phyloP scores from a whole-genome alignment of 1,140 invertebrate genomes.

The Magallana gigas region DNA sequence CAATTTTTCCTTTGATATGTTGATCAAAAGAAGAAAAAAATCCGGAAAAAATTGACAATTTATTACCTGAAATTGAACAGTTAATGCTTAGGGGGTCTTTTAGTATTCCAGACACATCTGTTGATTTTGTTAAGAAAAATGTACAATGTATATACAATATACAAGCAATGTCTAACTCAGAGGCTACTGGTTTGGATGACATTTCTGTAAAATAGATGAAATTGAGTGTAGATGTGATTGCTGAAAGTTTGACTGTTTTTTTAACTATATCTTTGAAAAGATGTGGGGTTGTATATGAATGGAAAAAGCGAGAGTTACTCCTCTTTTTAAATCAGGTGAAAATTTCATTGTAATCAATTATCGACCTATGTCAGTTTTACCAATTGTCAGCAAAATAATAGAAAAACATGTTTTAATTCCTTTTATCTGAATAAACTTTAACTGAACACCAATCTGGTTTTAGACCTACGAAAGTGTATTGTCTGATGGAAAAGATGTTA shows the following conservation, averaged over 20 bases:
- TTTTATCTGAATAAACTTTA: too few relatives aligned
- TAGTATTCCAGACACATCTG: slow-evolving; percentile 24
- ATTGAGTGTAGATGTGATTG: slow-evolving; percentile 21
- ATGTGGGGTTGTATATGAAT: slow-evolving; percentile 30
- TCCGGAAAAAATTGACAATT: slow-evolving; percentile 17
- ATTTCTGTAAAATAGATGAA: slow-evolving; percentile 46
- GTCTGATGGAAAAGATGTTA: slow-evolving; percentile 17
- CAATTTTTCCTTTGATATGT: too few relatives aligned
- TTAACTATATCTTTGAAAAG: slow-evolving; percentile 20
- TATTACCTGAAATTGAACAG: slow-evolving; percentile 37
- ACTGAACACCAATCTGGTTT: too few relatives aligned
- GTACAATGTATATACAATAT: not conserved
- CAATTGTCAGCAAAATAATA: too few relatives aligned
- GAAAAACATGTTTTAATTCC: too few relatives aligned
- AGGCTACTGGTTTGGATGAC: slow-evolving; percentile 31
- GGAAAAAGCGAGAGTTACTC: slow-evolving; percentile 4
- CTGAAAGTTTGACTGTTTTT: slow-evolving; percentile 15
- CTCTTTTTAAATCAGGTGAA: too few relatives aligned
- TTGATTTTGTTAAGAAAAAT: slow-evolving; percentile 30
- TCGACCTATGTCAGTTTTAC: too few relatives aligned
- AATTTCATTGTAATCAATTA: too few relatives aligned
- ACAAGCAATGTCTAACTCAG: not conserved
- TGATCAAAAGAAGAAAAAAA: too few relatives aligned
- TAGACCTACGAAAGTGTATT: not conserved
- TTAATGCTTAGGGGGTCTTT: slow-evolving; percentile 11